Evolutionary conservation across 2,113 vertebrate species (phyloP), one percentile per base, ranked within the genome.

Genomic region (Microcebus jonahi): DNA sequence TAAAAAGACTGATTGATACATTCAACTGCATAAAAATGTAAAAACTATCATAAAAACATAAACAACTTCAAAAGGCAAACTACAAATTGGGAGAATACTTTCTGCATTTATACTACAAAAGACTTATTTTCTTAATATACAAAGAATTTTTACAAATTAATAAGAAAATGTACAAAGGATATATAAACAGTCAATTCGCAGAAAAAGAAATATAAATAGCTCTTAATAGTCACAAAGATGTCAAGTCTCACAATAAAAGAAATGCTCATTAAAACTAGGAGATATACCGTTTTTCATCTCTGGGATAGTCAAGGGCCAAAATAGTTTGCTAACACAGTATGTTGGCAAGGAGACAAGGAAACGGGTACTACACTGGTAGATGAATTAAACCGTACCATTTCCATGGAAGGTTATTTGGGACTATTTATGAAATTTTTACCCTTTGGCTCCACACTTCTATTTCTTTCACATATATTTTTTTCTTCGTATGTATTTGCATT

Each of bases 51-150:
- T 76, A 65, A 85, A 79, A 92, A 55, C 14, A 91, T 53, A 91
- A 94, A 93, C 15, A 94, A 90, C 34, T 86, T 80, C 93, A 76
- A 95, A 90, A 94, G 48, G 48, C 59, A 94, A 63, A 65, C 50
- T 73, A 63, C 14, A 77, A 61, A 91, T n/a, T 85, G 34, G 31
- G 63, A 68, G 82, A 92, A 57, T 14, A 80, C 55, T 89, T 87
- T 83, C 75, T 90, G 27, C 4, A 34, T 75, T 57, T 63, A 31
- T 80, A 73, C 9, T 42, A 83, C 65, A 80, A 92, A 95, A 67
- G 67, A 61, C 18, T 85, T 71, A 76, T 95, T 85, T 94, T 86
- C 45, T 82, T 94, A 82, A 67, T 8, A 68, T 53, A 67, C 67
- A 86, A 88, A 79, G 8, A 84, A 67, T 34, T 18, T 57, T 61